A percentile compares a stretch with the other conserved stretches of the same genome.
These are phyloP conservation scores for Paraescarpia echinospica DNA, from an alignment of 1,140 invertebrate genomes.

Conservation along the genomic window DNA sequence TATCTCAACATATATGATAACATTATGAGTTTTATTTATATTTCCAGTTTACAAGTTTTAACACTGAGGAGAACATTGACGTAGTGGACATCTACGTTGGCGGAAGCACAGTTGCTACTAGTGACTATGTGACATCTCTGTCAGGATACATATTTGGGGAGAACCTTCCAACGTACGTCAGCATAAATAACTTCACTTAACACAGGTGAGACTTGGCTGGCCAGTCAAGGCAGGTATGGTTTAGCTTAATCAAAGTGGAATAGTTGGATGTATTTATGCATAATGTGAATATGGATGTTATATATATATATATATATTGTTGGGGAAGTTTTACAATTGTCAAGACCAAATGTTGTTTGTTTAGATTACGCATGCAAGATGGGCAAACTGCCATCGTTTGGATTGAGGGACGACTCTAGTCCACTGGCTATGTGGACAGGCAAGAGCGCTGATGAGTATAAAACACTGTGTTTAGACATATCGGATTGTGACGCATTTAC, in stretches of 20 bases:
- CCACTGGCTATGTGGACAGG: neutral
- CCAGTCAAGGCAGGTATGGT: neutral
- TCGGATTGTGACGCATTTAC: neutral
- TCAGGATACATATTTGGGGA: neutral
- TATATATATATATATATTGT: too few species aligned
- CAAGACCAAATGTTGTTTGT: neutral
- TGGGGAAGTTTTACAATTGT: too few species aligned
- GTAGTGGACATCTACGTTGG: neutral
- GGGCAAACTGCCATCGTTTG: neutral
- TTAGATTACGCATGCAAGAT: neutral
- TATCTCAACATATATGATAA: neutral
- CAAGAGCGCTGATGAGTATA: neutral
- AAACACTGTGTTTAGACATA: neutral
- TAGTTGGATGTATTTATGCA: neutral
- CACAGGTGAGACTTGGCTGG: neutral
- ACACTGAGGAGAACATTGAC: neutral
- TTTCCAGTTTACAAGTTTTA: neutral
- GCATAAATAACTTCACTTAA: neutral
- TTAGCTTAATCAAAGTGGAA: neutral
- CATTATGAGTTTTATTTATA: neutral
- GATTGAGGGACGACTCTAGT: neutral
- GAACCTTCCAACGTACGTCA: neutral
- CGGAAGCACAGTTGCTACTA: neutral
- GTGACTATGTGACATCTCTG: neutral
- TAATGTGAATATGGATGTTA: too few species aligned